These are phyloP conservation scores for Echinarachnius parma DNA, from an alignment of 53 echinoderm and acorn worm genomes.

Conservation along the genomic window DNA sequence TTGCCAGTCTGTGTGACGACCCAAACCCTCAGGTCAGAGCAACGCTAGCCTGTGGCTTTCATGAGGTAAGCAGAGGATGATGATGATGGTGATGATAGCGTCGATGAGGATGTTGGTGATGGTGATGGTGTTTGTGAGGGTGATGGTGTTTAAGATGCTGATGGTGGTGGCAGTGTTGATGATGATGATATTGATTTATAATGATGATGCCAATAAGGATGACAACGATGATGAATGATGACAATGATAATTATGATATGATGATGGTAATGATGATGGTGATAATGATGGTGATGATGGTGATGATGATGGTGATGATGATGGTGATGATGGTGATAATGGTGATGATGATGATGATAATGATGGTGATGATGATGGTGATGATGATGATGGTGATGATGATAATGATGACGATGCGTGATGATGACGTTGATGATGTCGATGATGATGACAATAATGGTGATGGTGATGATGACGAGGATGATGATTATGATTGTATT, in stretches of 20 bases:
- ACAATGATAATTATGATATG: not conserved
- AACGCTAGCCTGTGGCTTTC: slow-evolving; percentile 84
- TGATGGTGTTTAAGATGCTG: not conserved
- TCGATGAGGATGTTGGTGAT: too few species aligned
- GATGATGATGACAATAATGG: not conserved
- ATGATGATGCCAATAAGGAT: not conserved
- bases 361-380: not conserved
- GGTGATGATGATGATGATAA: not conserved
- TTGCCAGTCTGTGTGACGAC: slow-evolving; percentile 87
- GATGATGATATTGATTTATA: not conserved
- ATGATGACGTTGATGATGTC: too few species aligned
- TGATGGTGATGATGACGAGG: too few species aligned
- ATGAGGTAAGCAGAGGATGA: slow-evolving; percentile 63
- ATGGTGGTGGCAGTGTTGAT: not conserved
- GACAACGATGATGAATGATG: not conserved
- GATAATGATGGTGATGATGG: not conserved
- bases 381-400: not conserved
- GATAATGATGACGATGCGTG: too few species aligned
- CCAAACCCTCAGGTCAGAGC: slow-evolving; percentile 72
- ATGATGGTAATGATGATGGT: not conserved
- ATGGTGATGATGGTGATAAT: not conserved
- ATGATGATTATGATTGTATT: too few species aligned
- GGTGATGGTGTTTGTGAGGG: not conserved
- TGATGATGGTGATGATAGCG: not conserved
- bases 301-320: not conserved